These are phyloP conservation scores for Cephalotes varians DNA, from an alignment of 2,888 invertebrate genomes.

Conservation along the genomic window DNA sequence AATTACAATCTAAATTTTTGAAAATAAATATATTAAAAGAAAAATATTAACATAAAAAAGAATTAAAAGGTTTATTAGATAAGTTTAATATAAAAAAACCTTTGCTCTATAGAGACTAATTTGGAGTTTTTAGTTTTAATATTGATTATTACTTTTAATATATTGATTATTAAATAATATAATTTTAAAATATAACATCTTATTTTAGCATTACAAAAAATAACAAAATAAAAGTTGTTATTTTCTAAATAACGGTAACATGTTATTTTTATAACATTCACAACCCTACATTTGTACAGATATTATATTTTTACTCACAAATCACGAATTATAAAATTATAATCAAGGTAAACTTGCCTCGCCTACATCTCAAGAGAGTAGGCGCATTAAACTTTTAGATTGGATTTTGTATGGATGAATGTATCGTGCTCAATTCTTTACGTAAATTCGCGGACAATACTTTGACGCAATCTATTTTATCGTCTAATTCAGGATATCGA, in stretches of 20 bases:
- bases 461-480: not conserved
- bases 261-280: too few relatives aligned
- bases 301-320: not conserved
- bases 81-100: too few relatives aligned
- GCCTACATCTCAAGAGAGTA: not conserved
- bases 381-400: not conserved
- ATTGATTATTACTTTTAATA: too few relatives aligned
- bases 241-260: not conserved
- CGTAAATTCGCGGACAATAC: not conserved
- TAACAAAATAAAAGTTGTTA: too few relatives aligned
- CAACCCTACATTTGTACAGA: not conserved
- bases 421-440: not conserved
- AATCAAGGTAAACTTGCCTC: not conserved
- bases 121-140: too few relatives aligned
- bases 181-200: too few relatives aligned
- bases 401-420: not conserved
- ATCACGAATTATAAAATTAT: not conserved
- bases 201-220: too few relatives aligned
- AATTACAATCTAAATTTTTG: too few relatives aligned
- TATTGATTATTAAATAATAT: not conserved
- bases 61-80: too few relatives aligned
- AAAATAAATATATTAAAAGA: too few relatives aligned
- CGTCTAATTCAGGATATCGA: constrained; percentile 5
- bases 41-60: too few relatives aligned
- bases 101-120: too few relatives aligned